Base-by-base conservation (phyloP, 2,888 invertebrate genomes). In the Acrocyrtus sp. region DNA sequence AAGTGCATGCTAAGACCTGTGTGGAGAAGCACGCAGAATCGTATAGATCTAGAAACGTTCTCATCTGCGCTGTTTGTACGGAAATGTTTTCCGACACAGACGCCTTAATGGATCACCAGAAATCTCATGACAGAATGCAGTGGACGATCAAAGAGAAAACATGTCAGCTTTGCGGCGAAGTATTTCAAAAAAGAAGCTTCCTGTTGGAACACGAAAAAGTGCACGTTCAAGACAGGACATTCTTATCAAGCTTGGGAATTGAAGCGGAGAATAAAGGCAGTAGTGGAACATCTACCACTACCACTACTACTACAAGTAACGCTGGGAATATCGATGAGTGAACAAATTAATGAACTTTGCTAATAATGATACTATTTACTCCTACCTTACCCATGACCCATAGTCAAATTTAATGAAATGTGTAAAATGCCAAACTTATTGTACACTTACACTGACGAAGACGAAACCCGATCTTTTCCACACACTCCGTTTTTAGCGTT, bases 61-160 rank as follows among this genome's bases (percentile, higher is more conserved):
- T 67, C 6, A 68, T 74, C 24, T 74, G 74, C 22, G 45, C 62
- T 4, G 68, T 74, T 3, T 74, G 74, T 26, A 74, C 74, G 21
- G 74, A 74, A 63, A 74, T 74, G 74, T 74, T 74, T 43, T 63
- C 61, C 43, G 63, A 62, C 34, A 17, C 61, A 62, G 67, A 68
- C 43, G 74, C 74, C 62, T 68, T 74, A 43, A 68, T 74, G 68
- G 74, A 74, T 43, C 74, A 74, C 41, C 74, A 74, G 47, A 68
- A 68, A 29, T 68, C 67, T 45, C 74, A 74, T 50, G 74, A 74
- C 54, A 17, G 74, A 10, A 74, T 74, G 74, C 74, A 74, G 27
- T 74, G 74, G 74, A 68, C 74, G 15, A 68, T 68, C 39, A 74
- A 74, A 51, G 74, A 74, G 24, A 74, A 74, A 29, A 74, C 73